Evolutionary conservation across 2,113 vertebrate species (phyloP).

Genomic region (Burhinus oedicnemus): DNA sequence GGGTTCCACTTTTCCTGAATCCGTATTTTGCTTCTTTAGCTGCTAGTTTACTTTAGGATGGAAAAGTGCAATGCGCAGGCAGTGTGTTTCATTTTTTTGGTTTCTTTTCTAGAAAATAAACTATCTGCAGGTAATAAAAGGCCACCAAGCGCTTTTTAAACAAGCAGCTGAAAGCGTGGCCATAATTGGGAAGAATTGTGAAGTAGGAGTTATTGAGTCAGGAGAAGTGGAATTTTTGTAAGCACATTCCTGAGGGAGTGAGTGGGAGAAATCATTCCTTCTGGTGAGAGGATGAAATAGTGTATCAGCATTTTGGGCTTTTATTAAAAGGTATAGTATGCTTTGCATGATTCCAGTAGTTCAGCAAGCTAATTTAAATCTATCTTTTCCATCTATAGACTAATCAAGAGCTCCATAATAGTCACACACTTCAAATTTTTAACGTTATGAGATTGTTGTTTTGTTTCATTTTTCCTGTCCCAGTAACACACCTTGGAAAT

Average conservation of each 20-base stretch:
- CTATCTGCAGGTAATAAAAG: neutral
- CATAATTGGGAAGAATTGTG: neutral
- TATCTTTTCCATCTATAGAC: neutral
- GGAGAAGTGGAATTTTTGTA: neutral
- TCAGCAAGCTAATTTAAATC: neutral
- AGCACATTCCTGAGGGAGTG: neutral
- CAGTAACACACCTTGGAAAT: neutral
- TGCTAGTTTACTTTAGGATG: neutral
- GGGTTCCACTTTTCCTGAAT: neutral
- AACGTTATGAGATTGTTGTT: neutral
- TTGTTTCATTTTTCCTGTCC: neutral
- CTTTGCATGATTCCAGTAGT: neutral
- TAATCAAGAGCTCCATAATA: neutral
- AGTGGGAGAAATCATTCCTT: conserved; percentile 39
- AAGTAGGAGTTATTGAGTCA: neutral
- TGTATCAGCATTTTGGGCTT: neutral
- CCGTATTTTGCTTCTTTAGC: neutral
- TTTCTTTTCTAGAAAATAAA: neutral
- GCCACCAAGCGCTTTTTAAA: neutral
- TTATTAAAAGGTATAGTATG: neutral
- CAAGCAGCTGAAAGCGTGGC: neutral
- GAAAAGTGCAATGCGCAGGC: neutral
- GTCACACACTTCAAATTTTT: neutral
- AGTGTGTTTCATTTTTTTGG: neutral
- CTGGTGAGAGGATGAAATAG: neutral